Base-by-base conservation (phyloP, 2,113 vertebrate genomes). In the Pygoscelis adeliae region DNA sequence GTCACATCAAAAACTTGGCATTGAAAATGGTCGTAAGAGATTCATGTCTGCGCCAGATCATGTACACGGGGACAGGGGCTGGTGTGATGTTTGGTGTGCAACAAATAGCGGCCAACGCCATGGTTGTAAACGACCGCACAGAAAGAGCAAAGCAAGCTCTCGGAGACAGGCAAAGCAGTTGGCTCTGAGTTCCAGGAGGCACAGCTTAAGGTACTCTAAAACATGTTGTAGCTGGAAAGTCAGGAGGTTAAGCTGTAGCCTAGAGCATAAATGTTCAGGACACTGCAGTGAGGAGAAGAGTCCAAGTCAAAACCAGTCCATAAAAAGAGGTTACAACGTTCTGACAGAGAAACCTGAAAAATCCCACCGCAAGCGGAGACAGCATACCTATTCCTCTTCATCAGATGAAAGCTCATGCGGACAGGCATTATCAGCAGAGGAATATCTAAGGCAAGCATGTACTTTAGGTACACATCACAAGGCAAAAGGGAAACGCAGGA, bases 261-360 rank as follows among this genome's bases (percentile, higher is more conserved):
- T 93, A n/a, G 96, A 97, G 63, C 95, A 95, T 63, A 96, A 87
- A 40, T 95, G 85, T 62, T 66, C 90, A 32, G 89, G 91, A 76
- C 83, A 74, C 36, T 95, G 83, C 81, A 95, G 82, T 8, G 89
- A 95, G 44, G 71, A 90, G 70, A 97, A 96, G 84, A 90, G 36
- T 42, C 29, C 2, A 0, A 91, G 70, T 72, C 98, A 97, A 56
- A 98, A 84, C 65, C 98, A 93, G 53, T 95, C 97, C 25, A 16
- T 97, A 25, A 99, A 99, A 93, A 98, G 98, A 96, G 96, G 96
- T 40, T 98, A 90, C 72, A 96, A 58, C 3, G 89, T 98, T 79
- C 59, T 98, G 80, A 93, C 63, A 26, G 96, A 95, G 19, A 98
- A 98, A 25, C 62, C 93, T 6, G 98, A 98, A 65, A 96, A 95